Evolutionary conservation across 2,888 invertebrate species (phyloP), one percentile per base, ranked within the genome.

Genomic region (Yponomeuta sedellus): DNA sequence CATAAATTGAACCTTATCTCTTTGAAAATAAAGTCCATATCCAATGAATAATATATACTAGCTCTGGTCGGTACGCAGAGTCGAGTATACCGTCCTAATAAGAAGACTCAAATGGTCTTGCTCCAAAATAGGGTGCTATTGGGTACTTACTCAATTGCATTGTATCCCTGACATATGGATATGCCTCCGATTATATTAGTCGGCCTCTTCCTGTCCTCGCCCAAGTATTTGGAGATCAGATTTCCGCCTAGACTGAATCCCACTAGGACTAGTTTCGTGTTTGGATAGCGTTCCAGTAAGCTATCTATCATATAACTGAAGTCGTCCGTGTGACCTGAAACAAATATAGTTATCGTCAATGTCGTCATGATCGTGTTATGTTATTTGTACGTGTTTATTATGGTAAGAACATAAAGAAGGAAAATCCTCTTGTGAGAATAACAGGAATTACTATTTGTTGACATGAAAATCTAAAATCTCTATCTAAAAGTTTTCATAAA

Each of bases 171-270:
- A 81, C 98, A 98, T 77, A 98, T 95, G 44, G 98, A 97, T 74
- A 98, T 94, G 39, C 95, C 98, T 65, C 97, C 97, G 74, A 98
- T 94, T 67, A 98, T 94, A 77, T 94, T 94, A 19, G 88, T 74
- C 1, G 95, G 93, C 72, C 94, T 92, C 70, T 91, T 92, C 70
- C 92, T 85, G 20, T 93, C 93, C 85, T 98, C 97, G 56, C 98
- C 97, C 81, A 98, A 92, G 81, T 97, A 98, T 84, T 97, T 97
- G n/a, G 97, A 95, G 61, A 98, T 94, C 70, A 98, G 91, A 89
- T 98, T 98, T 28, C 97, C 98, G 61, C 98, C 98, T 81, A 98
- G 93, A 85, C 97, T 97, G 86, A 98, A 98, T 65, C 98, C 98
- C 68, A 98, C 95, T 72, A 96, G 94, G 70, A 98, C 93, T 68